A percentile compares a stretch with the other conserved stretches of the same genome.
phyloP scores from a whole-genome alignment of 1,140 invertebrate genomes.

The Caenorhabditis briggsae region DNA sequence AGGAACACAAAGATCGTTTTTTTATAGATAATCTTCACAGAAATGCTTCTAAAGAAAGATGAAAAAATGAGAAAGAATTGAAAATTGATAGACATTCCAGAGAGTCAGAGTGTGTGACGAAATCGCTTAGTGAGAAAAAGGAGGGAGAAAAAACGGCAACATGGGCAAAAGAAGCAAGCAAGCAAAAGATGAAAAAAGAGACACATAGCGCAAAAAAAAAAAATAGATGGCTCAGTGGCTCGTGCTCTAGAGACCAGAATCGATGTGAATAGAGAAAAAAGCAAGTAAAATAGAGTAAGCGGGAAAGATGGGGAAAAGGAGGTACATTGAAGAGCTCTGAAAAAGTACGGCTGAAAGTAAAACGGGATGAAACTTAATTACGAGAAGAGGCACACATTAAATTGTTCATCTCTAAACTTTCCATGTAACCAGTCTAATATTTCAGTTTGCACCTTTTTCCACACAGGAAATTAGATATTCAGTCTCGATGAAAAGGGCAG shows the following conservation, averaged over 20 bases:
- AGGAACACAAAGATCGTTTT: not conserved
- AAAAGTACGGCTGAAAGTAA: not conserved
- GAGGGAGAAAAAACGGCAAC: slow-evolving; percentile 7
- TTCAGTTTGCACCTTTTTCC: not conserved
- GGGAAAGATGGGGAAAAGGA: slow-evolving; percentile 1
- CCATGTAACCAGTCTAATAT: slow-evolving; percentile 7
- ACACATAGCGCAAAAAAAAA: slow-evolving; percentile 51
- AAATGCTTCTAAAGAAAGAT: not conserved
- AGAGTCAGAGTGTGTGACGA: slow-evolving; percentile 52
- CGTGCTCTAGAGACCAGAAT: slow-evolving; percentile 30
- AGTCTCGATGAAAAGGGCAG: not conserved
- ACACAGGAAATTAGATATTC: slow-evolving; percentile 38
- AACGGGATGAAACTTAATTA: not conserved
- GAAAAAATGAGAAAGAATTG: not conserved
- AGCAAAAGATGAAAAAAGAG: slow-evolving; percentile 44
- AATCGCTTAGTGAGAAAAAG: slow-evolving; percentile 30
- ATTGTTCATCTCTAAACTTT: not conserved
- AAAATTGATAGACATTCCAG: not conserved
- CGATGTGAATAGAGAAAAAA: slow-evolving; percentile 40
- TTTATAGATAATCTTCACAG: not conserved
- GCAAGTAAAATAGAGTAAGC: slow-evolving; percentile 29
- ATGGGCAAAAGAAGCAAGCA: slow-evolving; percentile 32
- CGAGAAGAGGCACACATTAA: not conserved
- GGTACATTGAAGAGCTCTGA: not conserved
- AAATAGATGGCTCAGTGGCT: slow-evolving; percentile 43